A percentile compares a stretch with the other conserved stretches of the same genome.
These are phyloP conservation scores for Ecliptopera silaceata DNA, from an alignment of 2,888 invertebrate genomes.

Conservation along the genomic window DNA sequence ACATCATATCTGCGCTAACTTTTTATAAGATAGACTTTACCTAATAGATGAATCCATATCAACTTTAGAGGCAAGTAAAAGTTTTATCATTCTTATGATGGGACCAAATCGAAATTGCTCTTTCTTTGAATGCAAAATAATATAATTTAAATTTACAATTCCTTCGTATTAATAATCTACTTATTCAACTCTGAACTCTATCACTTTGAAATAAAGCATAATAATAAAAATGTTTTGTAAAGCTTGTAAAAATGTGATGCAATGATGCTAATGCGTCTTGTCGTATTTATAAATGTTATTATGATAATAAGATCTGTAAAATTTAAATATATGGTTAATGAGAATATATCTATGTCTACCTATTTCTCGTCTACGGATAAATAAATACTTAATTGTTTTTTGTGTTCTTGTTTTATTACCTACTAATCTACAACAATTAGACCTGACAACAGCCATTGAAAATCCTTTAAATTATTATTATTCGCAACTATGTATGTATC, in stretches of 20 bases:
- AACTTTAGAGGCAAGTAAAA: conserved; percentile 5
- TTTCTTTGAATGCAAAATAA: conserved; percentile 31
- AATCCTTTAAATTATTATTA: too few species aligned
- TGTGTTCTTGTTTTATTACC: conserved; percentile 10
- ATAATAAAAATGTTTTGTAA: background rate
- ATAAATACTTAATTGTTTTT: conserved; percentile 47
- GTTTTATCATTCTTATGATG: conserved; percentile 52
- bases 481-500: too few species aligned
- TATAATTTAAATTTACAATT: too few species aligned
- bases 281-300: conserved; percentile 16
- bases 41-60: background rate
- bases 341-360: conserved; percentile 35
- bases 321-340: conserved; percentile 33
- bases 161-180: background rate
- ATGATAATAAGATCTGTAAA: conserved; percentile 16
- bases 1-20: too few species aligned
- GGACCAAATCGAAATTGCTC: conserved; percentile 54
- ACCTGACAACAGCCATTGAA: background rate
- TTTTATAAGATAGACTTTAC: background rate
- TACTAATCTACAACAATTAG: too few species aligned
- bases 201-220: background rate
- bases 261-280: conserved; percentile 3
- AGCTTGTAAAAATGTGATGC: conserved; percentile 4
- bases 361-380: conserved; percentile 18
- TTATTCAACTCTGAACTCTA: background rate